Conservation (phyloP, 2,113 vertebrate genomes). For the Hucho hucho region DNA sequence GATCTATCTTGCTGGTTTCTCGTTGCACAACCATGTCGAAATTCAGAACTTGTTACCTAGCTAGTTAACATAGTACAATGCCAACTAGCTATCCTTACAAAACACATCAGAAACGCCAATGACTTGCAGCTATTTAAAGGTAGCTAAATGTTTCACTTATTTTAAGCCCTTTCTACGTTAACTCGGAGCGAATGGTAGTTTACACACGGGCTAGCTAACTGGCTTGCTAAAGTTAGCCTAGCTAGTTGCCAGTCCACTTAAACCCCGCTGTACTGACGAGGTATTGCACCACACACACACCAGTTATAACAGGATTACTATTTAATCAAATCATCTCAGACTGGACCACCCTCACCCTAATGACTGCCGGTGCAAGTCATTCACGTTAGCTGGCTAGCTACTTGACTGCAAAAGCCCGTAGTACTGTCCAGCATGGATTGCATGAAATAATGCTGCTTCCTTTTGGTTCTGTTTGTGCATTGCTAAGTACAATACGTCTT, state of each 20-base stretch:
- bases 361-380: slow-evolving; percentile 1
- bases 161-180: too few relatives aligned
- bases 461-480: background rate
- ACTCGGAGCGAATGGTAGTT: too few relatives aligned
- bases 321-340: slow-evolving; percentile 19
- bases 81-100: too few relatives aligned
- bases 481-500: background rate
- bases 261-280: slow-evolving; percentile 19
- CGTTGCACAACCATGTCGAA: too few relatives aligned
- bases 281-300: background rate
- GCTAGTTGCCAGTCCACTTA: slow-evolving; percentile 1
- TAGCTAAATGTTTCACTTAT: too few relatives aligned
- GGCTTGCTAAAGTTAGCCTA: too few relatives aligned
- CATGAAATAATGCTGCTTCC: background rate
- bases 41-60: too few relatives aligned
- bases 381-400: background rate
- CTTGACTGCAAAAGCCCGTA: too few relatives aligned
- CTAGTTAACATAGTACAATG: background rate
- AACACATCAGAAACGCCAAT: too few relatives aligned
- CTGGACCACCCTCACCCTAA: background rate
- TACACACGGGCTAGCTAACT: too few relatives aligned
- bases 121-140: too few relatives aligned
- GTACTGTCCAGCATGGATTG: background rate
- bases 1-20: background rate
- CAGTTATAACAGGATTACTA: slow-evolving; percentile 47